phyloP scores from a whole-genome alignment of 1,140 invertebrate genomes.

The Pectinophora gossypiella region DNA sequence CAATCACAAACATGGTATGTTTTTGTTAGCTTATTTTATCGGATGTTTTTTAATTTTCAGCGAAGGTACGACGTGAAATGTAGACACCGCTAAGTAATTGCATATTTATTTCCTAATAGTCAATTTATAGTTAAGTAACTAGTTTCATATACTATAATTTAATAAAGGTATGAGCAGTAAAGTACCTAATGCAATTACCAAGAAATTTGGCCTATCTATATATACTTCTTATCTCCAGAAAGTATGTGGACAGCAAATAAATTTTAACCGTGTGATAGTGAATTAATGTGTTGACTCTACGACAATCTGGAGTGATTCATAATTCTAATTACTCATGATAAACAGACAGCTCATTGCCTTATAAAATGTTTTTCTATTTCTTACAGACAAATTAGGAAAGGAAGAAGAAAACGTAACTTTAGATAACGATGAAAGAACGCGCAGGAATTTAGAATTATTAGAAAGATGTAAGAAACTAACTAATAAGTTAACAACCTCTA shows the following conservation, averaged over 20 bases:
- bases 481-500: constrained; percentile 80
- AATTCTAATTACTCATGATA: constrained; percentile 34
- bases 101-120: no score
- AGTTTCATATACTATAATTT: no score
- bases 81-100: no score
- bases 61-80: no score
- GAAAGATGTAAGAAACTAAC: constrained; percentile 72
- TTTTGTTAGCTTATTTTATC: no score
- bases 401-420: constrained; percentile 54
- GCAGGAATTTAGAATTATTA: constrained; percentile 74
- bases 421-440: constrained; percentile 73
- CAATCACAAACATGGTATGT: constrained; percentile 72
- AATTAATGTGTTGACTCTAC: constrained; percentile 39
- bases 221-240: no score
- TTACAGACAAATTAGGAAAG: constrained; percentile 69
- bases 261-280: constrained; percentile 11
- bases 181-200: no score
- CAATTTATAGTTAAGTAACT: no score
- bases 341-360: constrained; percentile 8
- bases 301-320: constrained; percentile 23
- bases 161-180: no score
- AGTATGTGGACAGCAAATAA: background rate
- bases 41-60: no score
- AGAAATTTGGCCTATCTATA: no score
- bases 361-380: constrained; percentile 14